A percentile compares a stretch with the other conserved stretches of the same genome.
Evolutionary conservation across 2,888 invertebrate species (phyloP).

Genomic region (Periphyllus acericola): DNA sequence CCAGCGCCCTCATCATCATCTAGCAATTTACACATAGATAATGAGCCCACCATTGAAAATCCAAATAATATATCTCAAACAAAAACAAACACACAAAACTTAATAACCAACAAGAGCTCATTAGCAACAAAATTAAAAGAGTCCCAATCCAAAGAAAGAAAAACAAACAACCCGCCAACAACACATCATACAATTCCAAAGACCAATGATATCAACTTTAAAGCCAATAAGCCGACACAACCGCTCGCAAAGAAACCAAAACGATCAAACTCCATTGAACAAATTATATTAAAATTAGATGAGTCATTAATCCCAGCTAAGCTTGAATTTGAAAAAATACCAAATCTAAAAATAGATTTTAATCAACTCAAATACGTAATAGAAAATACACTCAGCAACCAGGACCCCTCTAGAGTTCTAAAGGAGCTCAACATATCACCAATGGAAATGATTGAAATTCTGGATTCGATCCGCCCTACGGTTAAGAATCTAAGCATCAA

Average conservation of each 20-base stretch:
- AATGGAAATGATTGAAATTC: conserved; percentile 2
- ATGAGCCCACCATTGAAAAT: not conserved
- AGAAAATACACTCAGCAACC: not conserved
- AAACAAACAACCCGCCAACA: not conserved
- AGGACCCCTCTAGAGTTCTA: not conserved
- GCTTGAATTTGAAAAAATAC: not conserved
- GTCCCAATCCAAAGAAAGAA: conserved; percentile 1
- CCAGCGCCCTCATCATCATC: not conserved
- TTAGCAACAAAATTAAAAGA: conserved; percentile 12
- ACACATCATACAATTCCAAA: not conserved
- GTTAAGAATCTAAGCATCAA: conserved; percentile 4
- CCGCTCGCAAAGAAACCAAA: not conserved
- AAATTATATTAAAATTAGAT: conserved; percentile 4
- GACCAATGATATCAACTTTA: not conserved
- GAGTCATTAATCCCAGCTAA: not conserved
- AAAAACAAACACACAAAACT: not conserved
- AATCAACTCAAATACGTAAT: conserved; percentile 6
- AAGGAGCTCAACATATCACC: not conserved
- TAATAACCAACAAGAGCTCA: not conserved
- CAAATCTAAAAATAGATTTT: not conserved
- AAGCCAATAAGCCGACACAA: not conserved
- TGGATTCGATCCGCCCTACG: not conserved
- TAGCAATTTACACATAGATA: not conserved
- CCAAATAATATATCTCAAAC: not conserved
- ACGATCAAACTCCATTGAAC: too few species aligned